Evolutionary conservation across 2,888 invertebrate genomes (phyloP).

Genomic region (Zygothrica quintamaculata): DNA sequence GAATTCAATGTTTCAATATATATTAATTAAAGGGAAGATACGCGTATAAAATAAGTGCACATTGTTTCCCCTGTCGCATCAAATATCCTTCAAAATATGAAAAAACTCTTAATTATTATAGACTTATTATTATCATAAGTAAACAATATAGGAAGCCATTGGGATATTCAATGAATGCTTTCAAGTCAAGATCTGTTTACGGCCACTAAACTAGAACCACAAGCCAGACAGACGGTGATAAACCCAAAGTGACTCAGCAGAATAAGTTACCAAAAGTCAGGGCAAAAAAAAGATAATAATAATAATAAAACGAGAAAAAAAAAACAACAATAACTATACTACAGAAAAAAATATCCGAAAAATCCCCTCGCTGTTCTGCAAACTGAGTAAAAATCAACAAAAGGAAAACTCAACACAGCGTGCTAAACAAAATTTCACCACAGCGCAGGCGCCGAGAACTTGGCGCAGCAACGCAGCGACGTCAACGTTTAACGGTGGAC

Average conservation of each 20-base stretch:
- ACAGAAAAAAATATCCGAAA: slow-evolving; percentile 20
- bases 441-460: slow-evolving; percentile 40
- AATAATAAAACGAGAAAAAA: slow-evolving; percentile 13
- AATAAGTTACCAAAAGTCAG: slow-evolving; percentile 19
- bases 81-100: slow-evolving; percentile 69
- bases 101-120: slow-evolving; percentile 46
- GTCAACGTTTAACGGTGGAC: background rate
- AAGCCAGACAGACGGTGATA: slow-evolving; percentile 28
- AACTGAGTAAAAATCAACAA: slow-evolving; percentile 35
- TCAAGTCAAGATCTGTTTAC: slow-evolving; percentile 46
- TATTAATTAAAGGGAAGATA: slow-evolving; percentile 34
- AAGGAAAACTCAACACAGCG: slow-evolving; percentile 65
- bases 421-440: slow-evolving; percentile 55
- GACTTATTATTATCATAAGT: slow-evolving; percentile 25
- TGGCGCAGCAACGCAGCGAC: slow-evolving; percentile 6
- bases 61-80: slow-evolving; percentile 36
- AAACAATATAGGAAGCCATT: slow-evolving; percentile 64
- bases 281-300: slow-evolving; percentile 13
- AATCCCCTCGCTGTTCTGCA: slow-evolving; percentile 35
- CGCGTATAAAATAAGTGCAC: background rate
- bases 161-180: slow-evolving; percentile 25
- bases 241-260: slow-evolving; percentile 62
- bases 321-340: no score
- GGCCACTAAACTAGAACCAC: slow-evolving; percentile 57
- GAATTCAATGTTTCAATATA: background rate